Evolutionary conservation across 2,888 invertebrate species (phyloP), one percentile per base, ranked within the genome.

Genomic region (Trissolcus brochymenae): DNA sequence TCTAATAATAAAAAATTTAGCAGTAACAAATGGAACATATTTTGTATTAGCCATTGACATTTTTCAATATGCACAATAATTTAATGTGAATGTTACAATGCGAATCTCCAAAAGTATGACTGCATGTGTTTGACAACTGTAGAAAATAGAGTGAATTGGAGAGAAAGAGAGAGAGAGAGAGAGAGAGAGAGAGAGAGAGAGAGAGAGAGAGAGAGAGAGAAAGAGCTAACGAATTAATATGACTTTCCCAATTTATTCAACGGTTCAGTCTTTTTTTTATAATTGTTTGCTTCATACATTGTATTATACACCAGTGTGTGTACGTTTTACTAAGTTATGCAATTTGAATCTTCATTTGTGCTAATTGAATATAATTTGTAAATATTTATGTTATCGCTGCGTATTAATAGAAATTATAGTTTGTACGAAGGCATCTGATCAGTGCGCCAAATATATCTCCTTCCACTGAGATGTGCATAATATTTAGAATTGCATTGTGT

Each of bases 401-500:
- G 40, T 62, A 65, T 71, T 79, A 78, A 66, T 79, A 79, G 76
- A 79, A 68, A 75, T 80, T 77, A 79, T 78, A 51, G 71, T 79
- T 73, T 57, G 80, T 14, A 50, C 49, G 13, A 21, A 29, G 49
- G 16, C 43, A 67, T 59, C 14, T 68, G 49, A 72, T 81, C 79
- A 79, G 80, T 74, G 79, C 79, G 82, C 81, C 83, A 84, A 83
- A 84, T 83, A 80, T 82, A 83, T 82, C 83, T 81, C 76, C 81
- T 75, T 70, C 19, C 56, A 70, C 76, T 81, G 77, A 78, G 81
- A 80, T 62, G 72, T 80, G 76, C 35, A 35, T 82, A 81, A 84
- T 81, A 80, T 80, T 81, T 81, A 82, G 81, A 79, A 80, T 82
- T 79, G 80, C 80, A 80, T 84, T 85, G 83, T 87, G 86, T 87